Evolutionary conservation across 2,888 invertebrate species (phyloP).

Genomic region (Drosophila buzzatii): DNA sequence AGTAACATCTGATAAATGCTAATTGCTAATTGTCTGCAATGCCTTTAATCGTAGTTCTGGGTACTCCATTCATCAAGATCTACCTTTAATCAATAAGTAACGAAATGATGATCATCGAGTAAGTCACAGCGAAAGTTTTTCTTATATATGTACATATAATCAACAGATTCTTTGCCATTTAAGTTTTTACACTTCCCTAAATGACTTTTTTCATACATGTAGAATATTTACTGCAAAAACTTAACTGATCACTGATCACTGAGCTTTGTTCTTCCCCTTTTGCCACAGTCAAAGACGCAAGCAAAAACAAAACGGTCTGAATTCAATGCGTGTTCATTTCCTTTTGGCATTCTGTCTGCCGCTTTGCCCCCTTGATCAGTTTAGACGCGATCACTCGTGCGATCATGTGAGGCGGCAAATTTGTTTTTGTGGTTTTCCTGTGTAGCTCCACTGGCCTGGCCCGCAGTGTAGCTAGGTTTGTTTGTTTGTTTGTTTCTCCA

Average conservation of each 20-base stretch:
- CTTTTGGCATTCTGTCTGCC: constrained; percentile 28
- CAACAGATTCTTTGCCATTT: neutral
- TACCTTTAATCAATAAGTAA: too few relatives aligned
- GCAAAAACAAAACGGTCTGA: constrained; percentile 7
- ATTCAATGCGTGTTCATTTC: constrained; percentile 41
- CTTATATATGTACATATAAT: neutral
- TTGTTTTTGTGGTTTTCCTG: constrained; percentile 85
- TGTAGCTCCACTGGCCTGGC: constrained; percentile 35
- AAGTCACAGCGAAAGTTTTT: neutral
- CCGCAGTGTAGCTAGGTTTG: constrained; percentile 40
- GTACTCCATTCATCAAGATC: too few relatives aligned
- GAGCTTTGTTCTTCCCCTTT: constrained; percentile 21
- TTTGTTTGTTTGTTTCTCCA: constrained; percentile 59
- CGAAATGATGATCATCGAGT: neutral
- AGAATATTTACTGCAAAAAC: neutral
- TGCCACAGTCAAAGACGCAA: neutral
- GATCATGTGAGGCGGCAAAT: constrained; percentile 85
- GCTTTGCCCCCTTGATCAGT: constrained; percentile 20
- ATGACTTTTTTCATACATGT: neutral
- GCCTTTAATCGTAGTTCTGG: neutral
- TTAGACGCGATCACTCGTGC: constrained; percentile 64
- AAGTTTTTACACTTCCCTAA: neutral
- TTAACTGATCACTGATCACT: constrained; percentile 34
- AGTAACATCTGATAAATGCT: too few relatives aligned
- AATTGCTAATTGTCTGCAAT: neutral